Conservation (phyloP, 2,888 invertebrate species). For the Keiferia lycopersicella region DNA sequence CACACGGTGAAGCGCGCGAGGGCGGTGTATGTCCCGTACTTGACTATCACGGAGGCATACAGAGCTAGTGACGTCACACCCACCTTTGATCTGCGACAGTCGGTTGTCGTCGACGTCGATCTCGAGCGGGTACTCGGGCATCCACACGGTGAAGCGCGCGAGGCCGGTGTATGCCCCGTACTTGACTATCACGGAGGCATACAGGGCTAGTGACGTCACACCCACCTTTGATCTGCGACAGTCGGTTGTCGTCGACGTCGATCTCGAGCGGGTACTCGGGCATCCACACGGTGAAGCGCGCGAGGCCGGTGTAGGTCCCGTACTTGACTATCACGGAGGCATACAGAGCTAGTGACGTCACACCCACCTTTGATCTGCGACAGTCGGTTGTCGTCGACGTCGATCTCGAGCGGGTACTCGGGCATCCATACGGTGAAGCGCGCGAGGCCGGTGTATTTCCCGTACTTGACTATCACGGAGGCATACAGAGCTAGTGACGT, state of each 20-base stretch:
- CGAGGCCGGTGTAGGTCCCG: too few relatives aligned
- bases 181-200: too few relatives aligned
- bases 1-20: not conserved
- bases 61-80: too few relatives aligned
- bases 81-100: slow-evolving; percentile 91
- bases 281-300: not conserved
- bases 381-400: slow-evolving; percentile 57
- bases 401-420: not conserved
- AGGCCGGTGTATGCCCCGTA: too few relatives aligned
- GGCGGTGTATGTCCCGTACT: too few relatives aligned
- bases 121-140: not conserved
- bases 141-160: not conserved
- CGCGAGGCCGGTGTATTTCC: slow-evolving; percentile 58
- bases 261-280: not conserved
- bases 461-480: slow-evolving; percentile 85
- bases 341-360: slow-evolving; percentile 58
- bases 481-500: slow-evolving; percentile 62
- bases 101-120: not conserved
- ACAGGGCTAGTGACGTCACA: too few relatives aligned
- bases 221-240: slow-evolving; percentile 94
- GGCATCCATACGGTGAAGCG: not conserved
- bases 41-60: too few relatives aligned
- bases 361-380: slow-evolving; percentile 90
- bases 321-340: too few relatives aligned
- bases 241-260: too few relatives aligned